Percentiles rank a stretch among this genome's conserved stretches.
These are phyloP conservation scores for Pogonocherus hispidulus DNA, from an alignment of 2,888 invertebrate genomes.

Conservation along the genomic window DNA sequence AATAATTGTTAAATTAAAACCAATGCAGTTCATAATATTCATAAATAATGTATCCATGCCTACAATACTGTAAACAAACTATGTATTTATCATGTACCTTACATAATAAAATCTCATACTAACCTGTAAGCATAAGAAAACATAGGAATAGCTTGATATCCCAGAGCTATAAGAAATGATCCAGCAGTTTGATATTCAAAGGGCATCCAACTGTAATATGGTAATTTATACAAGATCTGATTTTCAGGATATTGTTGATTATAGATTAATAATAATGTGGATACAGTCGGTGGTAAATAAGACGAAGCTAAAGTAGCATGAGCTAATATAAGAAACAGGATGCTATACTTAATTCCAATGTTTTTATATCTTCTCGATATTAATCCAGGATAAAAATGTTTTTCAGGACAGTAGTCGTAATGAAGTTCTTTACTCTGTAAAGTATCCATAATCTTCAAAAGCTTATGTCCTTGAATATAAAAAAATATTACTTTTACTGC, in stretches of 20 bases:
- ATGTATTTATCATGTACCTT: background rate
- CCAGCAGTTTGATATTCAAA: constrained; percentile 58
- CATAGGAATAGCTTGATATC: constrained; percentile 62
- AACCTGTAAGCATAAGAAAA: constrained; percentile 58
- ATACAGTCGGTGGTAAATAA: constrained; percentile 57
- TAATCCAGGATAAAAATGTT: constrained; percentile 51
- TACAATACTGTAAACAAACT: constrained; percentile 56
- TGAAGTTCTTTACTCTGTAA: constrained; percentile 55
- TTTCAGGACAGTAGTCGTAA: constrained; percentile 50
- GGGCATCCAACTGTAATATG: constrained; percentile 64
- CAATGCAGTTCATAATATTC: constrained; percentile 63
- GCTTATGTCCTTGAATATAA: constrained; percentile 51
- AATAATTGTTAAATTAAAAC: constrained; percentile 59
- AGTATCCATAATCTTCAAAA: constrained; percentile 53
- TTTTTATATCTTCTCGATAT: constrained; percentile 54
- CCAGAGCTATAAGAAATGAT: constrained; percentile 59
- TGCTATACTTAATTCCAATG: constrained; percentile 56
- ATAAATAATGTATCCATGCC: constrained; percentile 63
- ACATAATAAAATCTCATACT: background rate
- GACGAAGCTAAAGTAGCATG: constrained; percentile 59
- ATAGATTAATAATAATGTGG: constrained; percentile 39
- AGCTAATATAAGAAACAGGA: constrained; percentile 57
- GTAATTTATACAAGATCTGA: constrained; percentile 51
- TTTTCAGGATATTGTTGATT: constrained; percentile 37
- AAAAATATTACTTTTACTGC: constrained; percentile 61